Percentiles rank a stretch among this genome's conserved stretches.
Evolutionary conservation across 2,113 vertebrate genomes (phyloP).

Genomic region (Ranitomeya imitator): DNA sequence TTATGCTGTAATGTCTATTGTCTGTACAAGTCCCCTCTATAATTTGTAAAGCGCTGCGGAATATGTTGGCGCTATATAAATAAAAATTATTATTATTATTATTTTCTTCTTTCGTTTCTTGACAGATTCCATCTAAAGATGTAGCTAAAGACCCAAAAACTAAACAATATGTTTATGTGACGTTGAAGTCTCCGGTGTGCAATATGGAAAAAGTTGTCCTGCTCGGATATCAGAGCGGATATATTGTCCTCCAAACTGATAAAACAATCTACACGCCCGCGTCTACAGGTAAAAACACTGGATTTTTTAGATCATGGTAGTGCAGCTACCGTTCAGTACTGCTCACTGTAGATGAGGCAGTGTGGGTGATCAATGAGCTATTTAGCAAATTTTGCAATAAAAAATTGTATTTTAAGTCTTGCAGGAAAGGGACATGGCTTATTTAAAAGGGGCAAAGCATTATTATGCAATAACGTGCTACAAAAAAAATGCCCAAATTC

Average conservation of each 20-base stretch:
- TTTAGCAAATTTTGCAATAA: too few species aligned
- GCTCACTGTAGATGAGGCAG: background rate
- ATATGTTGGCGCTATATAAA: too few species aligned
- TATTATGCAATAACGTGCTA: too few species aligned
- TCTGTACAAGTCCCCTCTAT: too few species aligned
- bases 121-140: slow-evolving; percentile 55
- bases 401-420: too few species aligned
- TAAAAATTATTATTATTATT: too few species aligned
- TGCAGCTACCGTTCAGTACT: background rate
- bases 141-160: background rate
- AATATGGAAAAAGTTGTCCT: slow-evolving; percentile 56
- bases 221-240: slow-evolving; percentile 55
- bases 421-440: too few species aligned
- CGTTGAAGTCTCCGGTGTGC: background rate
- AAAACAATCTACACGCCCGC: slow-evolving; percentile 61
- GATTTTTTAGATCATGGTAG: background rate
- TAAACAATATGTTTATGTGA: slow-evolving; percentile 54
- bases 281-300: slow-evolving; percentile 17
- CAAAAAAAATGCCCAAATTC: too few species aligned
- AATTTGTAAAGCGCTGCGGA: too few species aligned
- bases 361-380: too few species aligned
- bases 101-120: background rate
- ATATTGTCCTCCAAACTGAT: slow-evolving; percentile 61
- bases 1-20: too few species aligned
- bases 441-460: too few species aligned